Evolutionary conservation across 2,888 invertebrate species (phyloP), one percentile per base, ranked within the genome.

Genomic region (Drosophila mayaguana): DNA sequence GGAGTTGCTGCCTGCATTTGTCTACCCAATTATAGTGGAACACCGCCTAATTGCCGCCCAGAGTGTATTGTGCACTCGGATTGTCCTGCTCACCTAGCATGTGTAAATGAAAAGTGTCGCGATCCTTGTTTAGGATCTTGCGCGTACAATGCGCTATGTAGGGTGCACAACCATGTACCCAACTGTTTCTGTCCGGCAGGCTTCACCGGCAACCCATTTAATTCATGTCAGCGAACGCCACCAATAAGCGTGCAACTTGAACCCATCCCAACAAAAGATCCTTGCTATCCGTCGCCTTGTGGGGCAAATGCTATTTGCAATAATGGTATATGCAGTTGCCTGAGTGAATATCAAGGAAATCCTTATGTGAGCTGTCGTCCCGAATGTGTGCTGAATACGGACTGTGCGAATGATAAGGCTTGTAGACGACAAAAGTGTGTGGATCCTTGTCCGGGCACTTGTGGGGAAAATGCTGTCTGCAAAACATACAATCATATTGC

Each of bases 371-470:
- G 93, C 6, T 96, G 96, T 88, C 94, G 95, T 67, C 96, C 96
- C 0, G 96, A 96, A 93, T 96, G 96, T 90, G 94, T 95, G 12
- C 93, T 95, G 3, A 96, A 96, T 90, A 94, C 94, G 5, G 96
- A 97, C 89, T 97, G 96, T 87, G 92, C 95, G 0, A 94, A 94
- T 90, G 94, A 96, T 90, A 95, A 94, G 90, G 95, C 96, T 54
- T 97, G 96, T 91, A 94, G 96, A 25, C 94, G 94, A 87, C 95
- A 95, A 84, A 95, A 95, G 90, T 96, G 96, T 85, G 91, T 94
- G n/a, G 94, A 96, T 92, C 96, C 96, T 43, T 97, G 97, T 87
- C 94, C 94, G 14, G 96, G 95, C 75, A 95, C 95, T n/a, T 97
- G 97, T 91, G 97, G 96, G 18, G 93, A 93, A 72, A 95, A 95